phyloP scores from a whole-genome alignment of 37 sponge, comb jelly and placozoan species.

The Trichoplax adhaerens region DNA sequence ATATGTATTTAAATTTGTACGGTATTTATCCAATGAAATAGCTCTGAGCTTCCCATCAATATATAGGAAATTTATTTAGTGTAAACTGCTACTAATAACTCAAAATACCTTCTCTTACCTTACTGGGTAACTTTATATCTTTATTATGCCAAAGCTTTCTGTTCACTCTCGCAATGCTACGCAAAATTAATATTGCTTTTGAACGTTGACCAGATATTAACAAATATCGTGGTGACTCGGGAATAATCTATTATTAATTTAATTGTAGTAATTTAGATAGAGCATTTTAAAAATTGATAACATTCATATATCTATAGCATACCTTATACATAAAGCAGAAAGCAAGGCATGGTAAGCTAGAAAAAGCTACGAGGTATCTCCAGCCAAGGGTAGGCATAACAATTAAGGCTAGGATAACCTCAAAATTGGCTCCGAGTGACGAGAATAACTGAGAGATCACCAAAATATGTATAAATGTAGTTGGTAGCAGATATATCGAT shows the following conservation, averaged over 20 bases:
- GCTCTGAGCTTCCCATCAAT: no score
- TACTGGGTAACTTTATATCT: no score
- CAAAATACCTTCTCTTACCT: no score
- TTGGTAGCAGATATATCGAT: no score
- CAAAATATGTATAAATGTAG: not conserved
- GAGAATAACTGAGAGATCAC: constrained; percentile 3
- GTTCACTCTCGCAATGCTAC: constrained; percentile 5
- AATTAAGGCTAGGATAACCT: constrained; percentile 9
- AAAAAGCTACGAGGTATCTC: not conserved
- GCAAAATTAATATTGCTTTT: constrained; percentile 12
- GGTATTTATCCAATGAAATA: no score
- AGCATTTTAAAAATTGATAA: no score
- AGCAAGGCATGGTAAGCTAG: not conserved
- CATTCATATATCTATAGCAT: no score
- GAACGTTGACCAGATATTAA: constrained; percentile 1
- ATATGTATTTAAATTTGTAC: no score
- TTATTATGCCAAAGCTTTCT: not conserved
- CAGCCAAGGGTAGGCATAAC: not conserved
- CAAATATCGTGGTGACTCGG: constrained; percentile 19
- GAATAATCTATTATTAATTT: not conserved
- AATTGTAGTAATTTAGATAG: no score
- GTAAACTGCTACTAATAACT: no score
- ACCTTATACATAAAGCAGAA: no score
- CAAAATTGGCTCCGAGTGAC: constrained; percentile 3
- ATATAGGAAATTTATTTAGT: no score